Evolutionary conservation across 2,113 vertebrate species (phyloP).

Genomic region (Callorhinus ursinus): DNA sequence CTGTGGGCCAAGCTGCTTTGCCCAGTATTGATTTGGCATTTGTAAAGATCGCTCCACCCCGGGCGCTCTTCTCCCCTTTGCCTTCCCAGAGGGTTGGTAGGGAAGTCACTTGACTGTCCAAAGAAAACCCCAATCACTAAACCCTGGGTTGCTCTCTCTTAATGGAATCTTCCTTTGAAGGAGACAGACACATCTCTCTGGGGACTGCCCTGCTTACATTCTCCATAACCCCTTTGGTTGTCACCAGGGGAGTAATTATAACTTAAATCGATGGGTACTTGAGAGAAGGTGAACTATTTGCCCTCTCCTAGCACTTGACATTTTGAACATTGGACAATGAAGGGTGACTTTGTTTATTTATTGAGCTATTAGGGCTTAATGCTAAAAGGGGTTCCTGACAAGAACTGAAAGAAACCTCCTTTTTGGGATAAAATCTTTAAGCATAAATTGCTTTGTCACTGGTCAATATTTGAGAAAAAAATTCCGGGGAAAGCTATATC

Average conservation of each 20-base stretch:
- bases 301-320: constrained; percentile 58
- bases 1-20: neutral
- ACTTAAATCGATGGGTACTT: constrained; percentile 64
- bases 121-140: neutral
- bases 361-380: constrained; percentile 66
- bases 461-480: constrained; percentile 65
- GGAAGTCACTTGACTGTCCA: neutral
- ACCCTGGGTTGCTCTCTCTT: neutral
- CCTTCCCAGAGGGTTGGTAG: neutral
- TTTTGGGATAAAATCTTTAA: constrained; percentile 66
- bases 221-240: constrained; percentile 4
- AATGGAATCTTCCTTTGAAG: neutral
- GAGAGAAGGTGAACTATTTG: constrained; percentile 66
- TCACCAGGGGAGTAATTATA: constrained; percentile 71
- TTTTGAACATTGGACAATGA: constrained; percentile 60
- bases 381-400: constrained; percentile 63
- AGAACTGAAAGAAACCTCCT: constrained; percentile 56
- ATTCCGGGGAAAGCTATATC: constrained; percentile 64
- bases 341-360: constrained; percentile 75
- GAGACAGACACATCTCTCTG: neutral
- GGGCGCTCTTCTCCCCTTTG: neutral
- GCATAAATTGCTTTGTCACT: constrained; percentile 70
- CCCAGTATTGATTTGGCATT: neutral
- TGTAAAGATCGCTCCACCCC: neutral
- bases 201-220: neutral